Evolutionary conservation across 2,797 vertebrate genomes (phyloP).

Genomic region (Tamandua tetradactyla): DNA sequence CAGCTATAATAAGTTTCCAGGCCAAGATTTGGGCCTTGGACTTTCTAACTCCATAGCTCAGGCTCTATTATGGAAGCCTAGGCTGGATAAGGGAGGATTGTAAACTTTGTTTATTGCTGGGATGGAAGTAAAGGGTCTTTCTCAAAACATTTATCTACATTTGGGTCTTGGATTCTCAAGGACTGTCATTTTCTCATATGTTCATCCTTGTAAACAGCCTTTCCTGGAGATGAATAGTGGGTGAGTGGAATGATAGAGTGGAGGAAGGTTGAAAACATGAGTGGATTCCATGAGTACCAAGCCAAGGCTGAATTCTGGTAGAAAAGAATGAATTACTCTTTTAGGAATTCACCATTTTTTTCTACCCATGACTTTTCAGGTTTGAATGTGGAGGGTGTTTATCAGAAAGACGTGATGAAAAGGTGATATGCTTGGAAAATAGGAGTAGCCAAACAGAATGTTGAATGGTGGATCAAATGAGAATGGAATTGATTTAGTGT

Average conservation of each 20-base stretch:
- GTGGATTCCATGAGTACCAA: neutral
- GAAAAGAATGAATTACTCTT: conserved; percentile 28
- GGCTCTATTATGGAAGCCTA: neutral
- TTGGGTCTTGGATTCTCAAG: neutral
- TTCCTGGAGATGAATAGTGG: neutral
- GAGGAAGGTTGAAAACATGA: neutral
- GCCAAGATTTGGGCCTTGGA: neutral
- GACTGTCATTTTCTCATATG: neutral
- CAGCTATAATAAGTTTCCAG: neutral
- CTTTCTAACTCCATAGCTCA: neutral
- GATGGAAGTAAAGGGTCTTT: no score
- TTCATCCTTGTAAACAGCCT: neutral
- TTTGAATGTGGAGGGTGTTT: neutral
- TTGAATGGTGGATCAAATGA: neutral
- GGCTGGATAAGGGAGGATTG: no score
- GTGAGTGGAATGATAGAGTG: no score
- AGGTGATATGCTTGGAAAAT: neutral
- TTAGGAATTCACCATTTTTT: neutral
- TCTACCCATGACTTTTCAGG: neutral
- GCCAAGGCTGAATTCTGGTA: neutral
- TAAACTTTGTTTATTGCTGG: no score
- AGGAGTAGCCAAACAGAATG: neutral
- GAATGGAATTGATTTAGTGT: neutral
- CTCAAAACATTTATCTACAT: neutral
- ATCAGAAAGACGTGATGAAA: neutral